Conservation (phyloP, 2,888 invertebrate species). For the Luperina testacea region DNA sequence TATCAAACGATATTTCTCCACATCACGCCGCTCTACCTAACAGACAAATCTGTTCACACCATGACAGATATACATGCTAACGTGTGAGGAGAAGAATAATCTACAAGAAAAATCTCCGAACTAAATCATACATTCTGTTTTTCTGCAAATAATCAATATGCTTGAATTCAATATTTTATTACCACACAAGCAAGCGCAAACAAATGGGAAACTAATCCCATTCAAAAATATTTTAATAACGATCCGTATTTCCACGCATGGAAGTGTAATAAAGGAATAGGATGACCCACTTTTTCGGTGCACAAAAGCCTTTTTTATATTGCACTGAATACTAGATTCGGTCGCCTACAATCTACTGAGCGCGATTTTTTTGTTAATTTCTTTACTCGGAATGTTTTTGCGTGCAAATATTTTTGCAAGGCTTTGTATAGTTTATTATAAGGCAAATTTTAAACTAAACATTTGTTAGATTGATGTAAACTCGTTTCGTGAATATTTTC, state of each 20-base stretch:
- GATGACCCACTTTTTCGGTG: constrained; percentile 83
- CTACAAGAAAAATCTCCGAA: not conserved
- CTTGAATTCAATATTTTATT: constrained; percentile 23
- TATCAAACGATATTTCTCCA: not conserved
- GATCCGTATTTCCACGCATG: constrained; percentile 65
- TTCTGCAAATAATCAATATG: not conserved
- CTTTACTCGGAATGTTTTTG: constrained; percentile 60
- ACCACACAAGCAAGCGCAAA: constrained; percentile 8
- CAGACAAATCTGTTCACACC: not conserved
- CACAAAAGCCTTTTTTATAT: constrained; percentile 82
- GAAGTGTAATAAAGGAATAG: constrained; percentile 73
- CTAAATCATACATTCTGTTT: not conserved
- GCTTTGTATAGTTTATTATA: constrained; percentile 57
- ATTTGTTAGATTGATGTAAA: constrained; percentile 33
- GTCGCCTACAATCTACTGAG: constrained; percentile 67
- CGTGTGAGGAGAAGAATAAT: not conserved
- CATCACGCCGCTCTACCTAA: not conserved
- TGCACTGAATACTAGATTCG: constrained; percentile 81
- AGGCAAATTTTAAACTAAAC: constrained; percentile 12
- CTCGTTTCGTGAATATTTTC: constrained; percentile 12
- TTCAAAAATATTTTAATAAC: constrained; percentile 49
- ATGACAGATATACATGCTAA: not conserved
- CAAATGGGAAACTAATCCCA: constrained; percentile 42
- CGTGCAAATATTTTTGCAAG: constrained; percentile 62
- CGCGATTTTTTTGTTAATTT: constrained; percentile 71